Percentiles rank a stretch among this genome's conserved stretches.
Evolutionary conservation across 2,888 invertebrate genomes (phyloP).

Genomic region (Sesia bembeciformis): DNA sequence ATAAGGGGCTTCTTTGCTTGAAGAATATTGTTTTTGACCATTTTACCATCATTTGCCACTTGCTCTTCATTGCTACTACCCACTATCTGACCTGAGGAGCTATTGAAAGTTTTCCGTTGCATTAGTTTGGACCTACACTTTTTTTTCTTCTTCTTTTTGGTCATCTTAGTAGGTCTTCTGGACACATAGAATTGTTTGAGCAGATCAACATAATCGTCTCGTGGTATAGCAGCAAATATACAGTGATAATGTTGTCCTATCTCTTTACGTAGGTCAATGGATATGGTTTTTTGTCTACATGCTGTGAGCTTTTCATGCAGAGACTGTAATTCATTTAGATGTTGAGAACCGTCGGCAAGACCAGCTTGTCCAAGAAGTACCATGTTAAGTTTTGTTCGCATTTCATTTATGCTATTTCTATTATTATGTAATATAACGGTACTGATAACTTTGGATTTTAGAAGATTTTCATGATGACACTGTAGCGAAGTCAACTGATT

Average conservation of each 20-base stretch:
- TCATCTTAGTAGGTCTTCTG: slow-evolving; percentile 10
- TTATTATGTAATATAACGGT: slow-evolving; percentile 38
- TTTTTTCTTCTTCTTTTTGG: slow-evolving; percentile 13
- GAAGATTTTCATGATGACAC: slow-evolving; percentile 49
- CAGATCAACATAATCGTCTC: slow-evolving; percentile 51
- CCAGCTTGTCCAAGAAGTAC: slow-evolving; percentile 76
- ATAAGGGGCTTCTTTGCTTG: slow-evolving; percentile 1
- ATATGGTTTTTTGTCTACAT: slow-evolving; percentile 35
- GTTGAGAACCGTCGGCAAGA: slow-evolving; percentile 60
- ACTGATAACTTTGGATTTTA: slow-evolving; percentile 43
- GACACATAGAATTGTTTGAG: slow-evolving; percentile 34
- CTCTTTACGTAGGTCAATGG: slow-evolving; percentile 50
- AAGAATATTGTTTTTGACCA: neutral
- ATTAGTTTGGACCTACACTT: neutral
- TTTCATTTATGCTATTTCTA: slow-evolving; percentile 50
- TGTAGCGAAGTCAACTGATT: slow-evolving; percentile 56
- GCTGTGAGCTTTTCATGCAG: slow-evolving; percentile 43
- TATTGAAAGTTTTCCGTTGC: neutral
- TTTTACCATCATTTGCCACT: neutral
- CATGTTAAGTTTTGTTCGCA: slow-evolving; percentile 70
- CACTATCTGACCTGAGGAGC: neutral
- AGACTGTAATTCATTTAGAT: slow-evolving; percentile 52
- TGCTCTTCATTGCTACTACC: neutral
- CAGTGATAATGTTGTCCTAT: slow-evolving; percentile 65
- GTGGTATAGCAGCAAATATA: slow-evolving; percentile 62